phyloP scores from a whole-genome alignment of 2,113 vertebrate genomes.

The Dasyornis broadbenti region DNA sequence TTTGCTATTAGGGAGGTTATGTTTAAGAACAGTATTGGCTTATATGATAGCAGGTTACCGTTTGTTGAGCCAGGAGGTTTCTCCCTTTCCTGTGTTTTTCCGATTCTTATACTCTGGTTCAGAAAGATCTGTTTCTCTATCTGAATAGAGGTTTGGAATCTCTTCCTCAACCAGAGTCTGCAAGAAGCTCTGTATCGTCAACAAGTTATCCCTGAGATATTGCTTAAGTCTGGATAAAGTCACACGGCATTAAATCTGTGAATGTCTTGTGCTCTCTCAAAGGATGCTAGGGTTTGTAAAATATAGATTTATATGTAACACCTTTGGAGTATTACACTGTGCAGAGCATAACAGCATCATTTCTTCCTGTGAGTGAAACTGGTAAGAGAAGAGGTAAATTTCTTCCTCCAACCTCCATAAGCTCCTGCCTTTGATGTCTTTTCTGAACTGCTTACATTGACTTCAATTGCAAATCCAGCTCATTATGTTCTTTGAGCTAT shows the following conservation, averaged over 20 bases:
- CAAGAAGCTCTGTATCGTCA: rapidly evolving
- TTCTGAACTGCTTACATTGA: not conserved
- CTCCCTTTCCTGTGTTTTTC: not conserved
- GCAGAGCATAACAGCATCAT: not conserved
- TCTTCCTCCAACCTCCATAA: not conserved
- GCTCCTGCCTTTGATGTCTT: not conserved
- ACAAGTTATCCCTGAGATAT: not conserved
- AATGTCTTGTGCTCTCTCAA: not conserved
- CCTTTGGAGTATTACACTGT: not conserved
- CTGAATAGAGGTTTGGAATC: not conserved
- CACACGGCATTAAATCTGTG: not conserved
- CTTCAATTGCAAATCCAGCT: not conserved
- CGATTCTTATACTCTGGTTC: not conserved
- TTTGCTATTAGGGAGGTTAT: not conserved
- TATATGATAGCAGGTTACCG: not conserved
- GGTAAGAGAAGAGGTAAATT: not conserved
- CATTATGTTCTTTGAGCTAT: not conserved
- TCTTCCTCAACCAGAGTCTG: not conserved
- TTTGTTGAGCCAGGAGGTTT: not conserved
- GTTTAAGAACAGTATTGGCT: not conserved
- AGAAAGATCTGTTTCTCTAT: not conserved
- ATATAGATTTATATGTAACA: not conserved
- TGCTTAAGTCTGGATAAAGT: not conserved
- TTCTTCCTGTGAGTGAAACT: not conserved
- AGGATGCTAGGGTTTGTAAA: not conserved